Evolutionary conservation across 2,888 invertebrate genomes (phyloP), one percentile per base, ranked within the genome.

Genomic region (Apodemia zela): DNA sequence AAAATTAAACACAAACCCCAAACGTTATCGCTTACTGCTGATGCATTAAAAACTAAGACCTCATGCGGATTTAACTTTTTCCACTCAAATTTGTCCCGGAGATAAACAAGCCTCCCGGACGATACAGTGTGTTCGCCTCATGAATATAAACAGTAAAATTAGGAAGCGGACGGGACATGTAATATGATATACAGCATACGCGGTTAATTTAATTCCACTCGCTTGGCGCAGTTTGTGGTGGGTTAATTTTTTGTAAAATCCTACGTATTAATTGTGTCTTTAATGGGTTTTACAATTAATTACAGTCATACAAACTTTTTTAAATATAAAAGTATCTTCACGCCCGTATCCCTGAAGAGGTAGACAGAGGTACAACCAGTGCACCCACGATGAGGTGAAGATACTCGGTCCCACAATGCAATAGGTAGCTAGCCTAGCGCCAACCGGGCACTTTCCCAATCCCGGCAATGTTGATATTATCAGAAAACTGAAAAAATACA

Each of bases 61-160:
- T 69, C 65, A 67, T 68, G 69, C 66, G 67, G 65, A 74, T 75
- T 70, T 72, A 84, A 86, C 77, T 85, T 84, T 84, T 80, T 75
- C 74, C 69, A 74, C 74, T 75, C 80, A 82, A 85, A 85, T 83
- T 84, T 81, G 81, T 84, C 81, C 79, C 76, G 72, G 82, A 82
- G 82, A 87, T 87, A 87, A 87, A 86, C 82, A 84, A 81, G 80
- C 76, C 79, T 66, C 72, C 71, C 68, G 75, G 76, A 75, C 82
- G 77, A 77, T 77, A 80, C 75, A 75, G 77, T 81, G 38, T 38
- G 38, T 38, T 38, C 11, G 38, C 38, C 13, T 78, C 80, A 87
- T 89, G 89, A 89, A 90, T 89, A 88, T 87, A 87, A 89, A 89
- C 88, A 84, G 87, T 84, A 77, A 78, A 87, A 89, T 89, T 89